A percentile compares a stretch with the other conserved stretches of the same genome.
Conservation (phyloP, 2,888 invertebrate genomes). For the Chesias legatella region DNA sequence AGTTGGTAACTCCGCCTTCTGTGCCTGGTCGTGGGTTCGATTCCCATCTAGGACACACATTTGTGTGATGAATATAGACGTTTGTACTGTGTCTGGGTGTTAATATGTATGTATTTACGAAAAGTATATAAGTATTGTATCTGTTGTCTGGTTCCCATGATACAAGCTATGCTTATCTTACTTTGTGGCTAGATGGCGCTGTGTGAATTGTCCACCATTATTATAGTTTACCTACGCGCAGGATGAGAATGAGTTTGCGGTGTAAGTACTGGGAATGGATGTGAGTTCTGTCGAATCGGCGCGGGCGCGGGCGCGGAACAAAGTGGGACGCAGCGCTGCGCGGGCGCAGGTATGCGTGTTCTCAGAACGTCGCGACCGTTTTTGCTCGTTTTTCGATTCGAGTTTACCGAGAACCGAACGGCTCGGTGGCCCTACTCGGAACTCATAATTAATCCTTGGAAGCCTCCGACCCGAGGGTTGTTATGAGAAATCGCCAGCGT, state of each 20-base stretch:
- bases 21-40: too few relatives aligned
- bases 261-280: slow-evolving; percentile 58
- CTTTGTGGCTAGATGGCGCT: too few relatives aligned
- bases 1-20: too few relatives aligned
- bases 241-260: slow-evolving; percentile 40
- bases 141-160: too few relatives aligned
- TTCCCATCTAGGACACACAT: too few relatives aligned
- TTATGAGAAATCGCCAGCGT: slow-evolving; percentile 72
- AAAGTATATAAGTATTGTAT: too few relatives aligned
- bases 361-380: slow-evolving; percentile 71
- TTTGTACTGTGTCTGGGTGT: too few relatives aligned
- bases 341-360: slow-evolving; percentile 75
- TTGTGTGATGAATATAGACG: too few relatives aligned
- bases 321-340: slow-evolving; percentile 65
- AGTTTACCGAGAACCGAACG: slow-evolving; percentile 76
- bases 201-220: too few relatives aligned
- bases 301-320: slow-evolving; percentile 39
- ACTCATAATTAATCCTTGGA: slow-evolving; percentile 80
- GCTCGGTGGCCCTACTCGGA: slow-evolving; percentile 77
- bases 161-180: too few relatives aligned
- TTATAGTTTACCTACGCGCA: slow-evolving; percentile 10
- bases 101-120: too few relatives aligned
- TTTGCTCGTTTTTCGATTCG: slow-evolving; percentile 79
- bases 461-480: slow-evolving; percentile 76
- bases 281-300: slow-evolving; percentile 55